A percentile compares a stretch with the other conserved stretches of the same genome.
Conservation (phyloP, 1,140 invertebrate species). For the Heliothis virescens region DNA sequence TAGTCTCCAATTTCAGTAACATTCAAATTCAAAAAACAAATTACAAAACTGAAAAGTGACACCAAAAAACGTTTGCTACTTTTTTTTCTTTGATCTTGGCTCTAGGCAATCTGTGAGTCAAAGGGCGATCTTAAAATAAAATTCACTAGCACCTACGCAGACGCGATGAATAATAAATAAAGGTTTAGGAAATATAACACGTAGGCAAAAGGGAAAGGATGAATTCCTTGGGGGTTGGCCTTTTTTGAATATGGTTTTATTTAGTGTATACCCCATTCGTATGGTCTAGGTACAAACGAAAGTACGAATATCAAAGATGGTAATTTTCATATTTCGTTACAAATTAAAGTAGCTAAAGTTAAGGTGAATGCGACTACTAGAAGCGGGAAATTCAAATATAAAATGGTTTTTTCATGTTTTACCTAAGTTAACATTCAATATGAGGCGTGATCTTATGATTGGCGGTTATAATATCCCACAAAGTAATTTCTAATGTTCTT, state of each 20-base stretch:
- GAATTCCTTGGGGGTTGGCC: constrained; percentile 14
- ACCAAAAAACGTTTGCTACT: background rate
- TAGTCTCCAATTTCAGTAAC: background rate
- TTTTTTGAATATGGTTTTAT: constrained; percentile 12
- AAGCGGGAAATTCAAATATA: no score
- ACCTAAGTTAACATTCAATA: no score
- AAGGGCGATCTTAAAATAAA: constrained; percentile 6
- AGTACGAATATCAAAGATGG: background rate
- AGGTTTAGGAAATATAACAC: constrained; percentile 40
- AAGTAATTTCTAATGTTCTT: no score
- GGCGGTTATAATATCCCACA: no score
- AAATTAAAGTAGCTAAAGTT: background rate
- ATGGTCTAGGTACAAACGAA: background rate
- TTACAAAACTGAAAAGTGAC: constrained; percentile 13
- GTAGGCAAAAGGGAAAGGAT: background rate
- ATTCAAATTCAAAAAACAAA: background rate
- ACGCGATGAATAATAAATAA: constrained; percentile 40
- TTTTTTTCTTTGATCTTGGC: constrained; percentile 7
- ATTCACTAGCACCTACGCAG: background rate
- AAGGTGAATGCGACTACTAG: no score
- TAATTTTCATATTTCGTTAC: background rate
- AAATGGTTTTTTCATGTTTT: no score
- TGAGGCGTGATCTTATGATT: no score
- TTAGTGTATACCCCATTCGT: background rate
- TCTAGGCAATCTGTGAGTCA: background rate